Evolutionary conservation across 2,113 vertebrate genomes (phyloP).

Genomic region (Symphodus melops): DNA sequence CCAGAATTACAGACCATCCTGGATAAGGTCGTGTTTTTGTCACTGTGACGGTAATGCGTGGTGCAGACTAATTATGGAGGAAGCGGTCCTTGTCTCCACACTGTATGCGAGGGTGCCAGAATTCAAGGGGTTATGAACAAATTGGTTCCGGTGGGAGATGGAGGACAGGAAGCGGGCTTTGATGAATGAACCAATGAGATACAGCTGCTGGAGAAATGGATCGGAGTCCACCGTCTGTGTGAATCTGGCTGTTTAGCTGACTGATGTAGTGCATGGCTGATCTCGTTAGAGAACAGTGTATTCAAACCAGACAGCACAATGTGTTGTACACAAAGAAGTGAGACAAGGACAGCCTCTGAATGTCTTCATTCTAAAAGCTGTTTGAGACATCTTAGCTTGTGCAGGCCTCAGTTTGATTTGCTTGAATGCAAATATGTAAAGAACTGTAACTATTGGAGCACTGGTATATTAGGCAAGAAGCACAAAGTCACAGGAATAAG

Average conservation of each 20-base stretch:
- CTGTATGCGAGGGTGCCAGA: slow-evolving; percentile 60
- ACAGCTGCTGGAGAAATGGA: slow-evolving; percentile 52
- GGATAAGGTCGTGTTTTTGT: slow-evolving; percentile 77
- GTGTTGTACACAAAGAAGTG: slow-evolving; percentile 8
- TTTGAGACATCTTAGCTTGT: slow-evolving; percentile 16
- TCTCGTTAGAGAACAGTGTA: slow-evolving; percentile 17
- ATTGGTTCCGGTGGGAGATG: slow-evolving; percentile 78
- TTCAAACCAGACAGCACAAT: slow-evolving; percentile 39
- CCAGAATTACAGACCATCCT: slow-evolving; percentile 60
- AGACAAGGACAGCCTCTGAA: background rate
- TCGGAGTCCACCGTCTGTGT: slow-evolving; percentile 33
- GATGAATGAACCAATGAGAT: slow-evolving; percentile 79
- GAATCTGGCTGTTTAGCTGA: slow-evolving; percentile 52
- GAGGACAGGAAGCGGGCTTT: slow-evolving; percentile 75
- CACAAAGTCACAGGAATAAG: background rate
- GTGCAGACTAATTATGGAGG: slow-evolving; percentile 76
- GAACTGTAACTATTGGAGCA: background rate
- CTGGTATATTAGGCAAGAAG: background rate
- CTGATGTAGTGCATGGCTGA: slow-evolving; percentile 25
- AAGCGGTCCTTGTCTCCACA: slow-evolving; percentile 62
- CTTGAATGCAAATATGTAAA: background rate
- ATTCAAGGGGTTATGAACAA: slow-evolving; percentile 78
- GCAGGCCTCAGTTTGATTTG: background rate
- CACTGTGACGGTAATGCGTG: slow-evolving; percentile 68
- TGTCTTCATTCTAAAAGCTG: slow-evolving; percentile 10